Evolutionary conservation across 1,140 invertebrate species (phyloP).

Genomic region (Drosophila ficusphila): DNA sequence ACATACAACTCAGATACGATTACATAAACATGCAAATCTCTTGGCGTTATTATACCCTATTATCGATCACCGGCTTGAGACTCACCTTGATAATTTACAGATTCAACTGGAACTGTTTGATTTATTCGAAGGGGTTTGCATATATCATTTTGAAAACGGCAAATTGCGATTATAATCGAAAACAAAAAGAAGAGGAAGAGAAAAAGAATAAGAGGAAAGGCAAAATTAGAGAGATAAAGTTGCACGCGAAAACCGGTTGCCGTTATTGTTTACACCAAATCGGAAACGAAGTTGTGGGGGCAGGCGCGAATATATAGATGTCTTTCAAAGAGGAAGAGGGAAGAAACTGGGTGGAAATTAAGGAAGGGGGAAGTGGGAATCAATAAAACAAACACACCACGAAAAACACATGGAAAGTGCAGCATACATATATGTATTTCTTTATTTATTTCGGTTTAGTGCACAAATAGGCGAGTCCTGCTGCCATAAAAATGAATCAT

Average conservation of each 20-base stretch:
- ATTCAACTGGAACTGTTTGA: slow-evolving; percentile 17
- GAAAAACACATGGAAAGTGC: slow-evolving; percentile 55
- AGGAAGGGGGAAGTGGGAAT: slow-evolving; percentile 41
- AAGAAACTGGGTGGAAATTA: not conserved
- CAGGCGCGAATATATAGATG: slow-evolving; percentile 20
- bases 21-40: slow-evolving; percentile 20
- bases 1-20: slow-evolving; percentile 19
- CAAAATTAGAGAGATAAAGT: slow-evolving; percentile 37
- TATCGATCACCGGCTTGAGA: slow-evolving; percentile 11
- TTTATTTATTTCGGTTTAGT: slow-evolving; percentile 54
- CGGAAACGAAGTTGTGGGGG: slow-evolving; percentile 30
- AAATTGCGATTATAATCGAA: slow-evolving; percentile 38
- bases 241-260: slow-evolving; percentile 62
- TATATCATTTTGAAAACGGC: slow-evolving; percentile 27
- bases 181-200: slow-evolving; percentile 18
- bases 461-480: slow-evolving; percentile 66
- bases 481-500: slow-evolving; percentile 52
- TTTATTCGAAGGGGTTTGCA: slow-evolving; percentile 13
- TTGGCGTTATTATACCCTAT: not conserved
- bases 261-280: slow-evolving; percentile 68
- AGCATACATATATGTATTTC: slow-evolving; percentile 34
- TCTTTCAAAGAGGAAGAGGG: not conserved
- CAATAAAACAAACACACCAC: slow-evolving; percentile 75
- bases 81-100: slow-evolving; percentile 47
- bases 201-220: slow-evolving; percentile 18